phyloP scores from a whole-genome alignment of 2,888 invertebrate species.

The Leptopilina drosophilae region DNA sequence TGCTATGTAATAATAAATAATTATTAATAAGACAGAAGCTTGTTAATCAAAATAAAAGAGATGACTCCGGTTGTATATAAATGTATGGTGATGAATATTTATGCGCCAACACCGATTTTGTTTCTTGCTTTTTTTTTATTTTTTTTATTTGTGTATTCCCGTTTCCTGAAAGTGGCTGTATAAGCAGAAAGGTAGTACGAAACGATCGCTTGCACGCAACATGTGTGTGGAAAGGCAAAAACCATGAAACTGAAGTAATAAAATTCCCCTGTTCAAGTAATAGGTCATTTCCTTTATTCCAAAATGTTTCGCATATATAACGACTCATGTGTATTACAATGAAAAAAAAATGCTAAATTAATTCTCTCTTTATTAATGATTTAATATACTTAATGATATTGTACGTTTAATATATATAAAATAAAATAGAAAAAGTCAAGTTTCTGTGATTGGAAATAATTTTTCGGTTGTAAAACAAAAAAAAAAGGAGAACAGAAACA shows the following conservation, averaged over 20 bases:
- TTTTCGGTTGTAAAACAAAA: no score
- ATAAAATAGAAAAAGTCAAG: neutral
- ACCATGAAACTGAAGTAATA: constrained; percentile 29
- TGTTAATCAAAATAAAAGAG: neutral
- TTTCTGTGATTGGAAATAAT: neutral
- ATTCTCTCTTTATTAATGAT: neutral
- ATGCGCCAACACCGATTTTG: neutral
- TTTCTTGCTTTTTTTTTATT: neutral
- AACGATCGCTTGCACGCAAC: constrained; percentile 31
- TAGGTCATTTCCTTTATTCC: constrained; percentile 32
- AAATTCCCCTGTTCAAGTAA: constrained; percentile 27
- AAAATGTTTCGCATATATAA: constrained; percentile 15
- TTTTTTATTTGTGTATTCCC: neutral
- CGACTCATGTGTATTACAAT: neutral
- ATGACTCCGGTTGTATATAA: neutral
- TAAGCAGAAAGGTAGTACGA: constrained; percentile 20
- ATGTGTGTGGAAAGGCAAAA: constrained; percentile 24
- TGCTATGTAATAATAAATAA: no score
- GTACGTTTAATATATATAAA: no score
- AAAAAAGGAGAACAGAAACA: no score
- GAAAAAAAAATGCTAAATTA: constrained; percentile 2
- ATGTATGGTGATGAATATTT: neutral
- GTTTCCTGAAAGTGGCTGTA: constrained; percentile 11
- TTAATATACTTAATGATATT: neutral
- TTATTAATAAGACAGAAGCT: no score